A percentile compares a stretch with the other conserved stretches of the same genome.
These are phyloP conservation scores for Eulemur mongoz DNA, from an alignment of 2,797 vertebrate genomes.

Conservation along the genomic window DNA sequence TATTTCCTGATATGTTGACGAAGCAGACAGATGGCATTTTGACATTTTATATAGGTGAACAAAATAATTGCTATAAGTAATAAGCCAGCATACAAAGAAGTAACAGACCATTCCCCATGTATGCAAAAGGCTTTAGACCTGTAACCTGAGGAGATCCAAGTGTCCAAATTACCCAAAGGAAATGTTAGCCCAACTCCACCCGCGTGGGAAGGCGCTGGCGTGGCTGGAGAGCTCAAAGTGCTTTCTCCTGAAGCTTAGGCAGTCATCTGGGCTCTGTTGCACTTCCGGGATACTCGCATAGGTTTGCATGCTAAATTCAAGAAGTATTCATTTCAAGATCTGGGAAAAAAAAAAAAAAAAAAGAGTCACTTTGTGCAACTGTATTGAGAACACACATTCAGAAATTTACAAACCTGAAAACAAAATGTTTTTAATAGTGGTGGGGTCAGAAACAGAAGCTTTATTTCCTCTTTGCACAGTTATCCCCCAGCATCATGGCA, in stretches of 20 bases:
- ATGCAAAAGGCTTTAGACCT: background rate
- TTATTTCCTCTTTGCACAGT: background rate
- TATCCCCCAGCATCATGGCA: background rate
- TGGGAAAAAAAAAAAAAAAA: background rate
- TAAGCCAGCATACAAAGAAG: slow-evolving; percentile 2
- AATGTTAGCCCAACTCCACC: background rate
- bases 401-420: background rate
- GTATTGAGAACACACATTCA: background rate
- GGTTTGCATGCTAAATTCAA: background rate
- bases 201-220: background rate
- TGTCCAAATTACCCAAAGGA: background rate
- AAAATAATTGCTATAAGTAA: background rate
- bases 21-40: background rate
- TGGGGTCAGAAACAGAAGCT: background rate
- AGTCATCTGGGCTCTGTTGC: background rate
- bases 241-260: background rate
- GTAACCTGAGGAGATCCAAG: background rate
- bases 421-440: background rate
- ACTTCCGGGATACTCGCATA: background rate
- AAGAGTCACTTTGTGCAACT: background rate
- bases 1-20: slow-evolving; percentile 10
- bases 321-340: background rate
- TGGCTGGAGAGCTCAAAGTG: background rate
- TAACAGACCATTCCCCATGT: background rate
- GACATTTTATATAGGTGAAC: background rate